Conservation (phyloP, 2,797 vertebrate species). For the Falco cherrug region DNA sequence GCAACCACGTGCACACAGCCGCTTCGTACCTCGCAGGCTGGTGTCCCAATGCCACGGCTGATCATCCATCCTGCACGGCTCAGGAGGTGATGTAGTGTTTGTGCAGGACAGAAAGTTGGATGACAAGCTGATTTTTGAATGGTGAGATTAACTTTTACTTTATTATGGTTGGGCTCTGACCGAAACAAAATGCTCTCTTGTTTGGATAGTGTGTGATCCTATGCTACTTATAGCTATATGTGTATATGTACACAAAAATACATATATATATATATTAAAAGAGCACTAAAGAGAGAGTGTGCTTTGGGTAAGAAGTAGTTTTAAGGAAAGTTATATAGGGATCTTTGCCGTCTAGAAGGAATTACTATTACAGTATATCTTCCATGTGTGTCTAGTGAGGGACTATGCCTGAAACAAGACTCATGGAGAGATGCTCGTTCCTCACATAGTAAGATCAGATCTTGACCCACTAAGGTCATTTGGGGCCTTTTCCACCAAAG, state of each 20-base stretch:
- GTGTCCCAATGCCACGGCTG: neutral
- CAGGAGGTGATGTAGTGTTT: neutral
- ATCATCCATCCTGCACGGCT: neutral
- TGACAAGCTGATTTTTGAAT: neutral
- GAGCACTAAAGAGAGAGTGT: neutral
- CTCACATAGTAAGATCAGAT: neutral
- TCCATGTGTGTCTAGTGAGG: neutral
- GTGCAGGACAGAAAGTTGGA: neutral
- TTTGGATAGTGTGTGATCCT: neutral
- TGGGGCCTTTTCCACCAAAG: neutral
- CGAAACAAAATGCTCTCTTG: rapidly evolving
- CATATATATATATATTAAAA: too few species aligned
- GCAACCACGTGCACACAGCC: rapidly evolving
- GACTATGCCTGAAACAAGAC: neutral
- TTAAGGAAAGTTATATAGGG: neutral
- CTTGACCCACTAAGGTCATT: neutral
- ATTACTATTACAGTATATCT: neutral
- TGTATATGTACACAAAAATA: neutral
- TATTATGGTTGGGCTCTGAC: rapidly evolving
- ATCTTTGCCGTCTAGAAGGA: neutral
- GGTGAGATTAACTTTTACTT: neutral
- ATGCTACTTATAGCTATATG: rapidly evolving
- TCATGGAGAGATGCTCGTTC: neutral
- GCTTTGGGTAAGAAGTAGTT: neutral
- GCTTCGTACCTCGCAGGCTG: neutral